These are phyloP conservation scores for Scyliorhinus canicula DNA, from an alignment of 2,797 vertebrate genomes.

Conservation along the genomic window DNA sequence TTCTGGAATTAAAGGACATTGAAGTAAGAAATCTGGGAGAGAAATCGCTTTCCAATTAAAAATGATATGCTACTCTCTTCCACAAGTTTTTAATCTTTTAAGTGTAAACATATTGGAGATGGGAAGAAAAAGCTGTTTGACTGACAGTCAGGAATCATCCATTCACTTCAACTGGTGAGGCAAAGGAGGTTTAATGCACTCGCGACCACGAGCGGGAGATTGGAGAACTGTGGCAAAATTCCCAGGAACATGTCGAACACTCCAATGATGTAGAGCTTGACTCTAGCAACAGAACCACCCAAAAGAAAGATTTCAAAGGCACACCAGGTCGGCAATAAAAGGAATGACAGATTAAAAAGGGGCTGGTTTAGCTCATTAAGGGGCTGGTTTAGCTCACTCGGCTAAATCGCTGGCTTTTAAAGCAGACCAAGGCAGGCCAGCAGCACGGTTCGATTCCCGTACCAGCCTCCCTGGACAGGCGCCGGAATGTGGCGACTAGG, in stretches of 20 bases:
- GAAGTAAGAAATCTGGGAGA: background rate
- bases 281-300: background rate
- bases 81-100: background rate
- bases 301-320: background rate
- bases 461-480: too few species aligned
- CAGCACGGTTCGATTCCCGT: too few species aligned
- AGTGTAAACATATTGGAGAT: background rate
- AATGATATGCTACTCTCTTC: too few species aligned
- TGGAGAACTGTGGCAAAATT: background rate
- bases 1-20: background rate
- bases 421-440: too few species aligned
- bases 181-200: background rate
- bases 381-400: too few species aligned
- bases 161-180: background rate
- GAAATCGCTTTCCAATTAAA: background rate
- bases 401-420: too few species aligned
- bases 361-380: too few species aligned
- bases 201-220: background rate
- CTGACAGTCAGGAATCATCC: background rate
- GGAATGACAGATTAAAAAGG: background rate
- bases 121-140: background rate
- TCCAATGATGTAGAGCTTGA: background rate
- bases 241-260: background rate
- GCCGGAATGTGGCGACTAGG: too few species aligned
- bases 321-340: background rate